phyloP scores from a whole-genome alignment of 2,888 invertebrate genomes.

The Pachycephus smyrnensis region DNA sequence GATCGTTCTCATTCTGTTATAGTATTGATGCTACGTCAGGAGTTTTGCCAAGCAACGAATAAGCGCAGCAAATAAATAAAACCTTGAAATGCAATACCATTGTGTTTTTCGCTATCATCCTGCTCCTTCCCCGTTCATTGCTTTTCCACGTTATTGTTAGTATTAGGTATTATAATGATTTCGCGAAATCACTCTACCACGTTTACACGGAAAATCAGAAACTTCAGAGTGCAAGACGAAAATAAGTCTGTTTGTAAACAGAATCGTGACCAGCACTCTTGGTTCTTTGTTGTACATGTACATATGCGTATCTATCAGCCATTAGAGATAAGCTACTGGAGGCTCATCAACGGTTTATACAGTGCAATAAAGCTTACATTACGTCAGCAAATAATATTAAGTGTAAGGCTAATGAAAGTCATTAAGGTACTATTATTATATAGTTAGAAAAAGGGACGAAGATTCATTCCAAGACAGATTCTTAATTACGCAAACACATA shows the following conservation, averaged over 20 bases:
- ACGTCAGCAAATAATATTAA: background rate
- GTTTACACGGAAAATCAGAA: background rate
- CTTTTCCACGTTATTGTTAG: background rate
- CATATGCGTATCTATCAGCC: background rate
- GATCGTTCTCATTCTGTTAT: background rate
- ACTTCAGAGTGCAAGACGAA: background rate
- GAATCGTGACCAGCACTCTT: background rate
- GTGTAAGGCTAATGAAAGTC: background rate
- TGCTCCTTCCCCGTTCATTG: background rate
- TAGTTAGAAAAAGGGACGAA: background rate
- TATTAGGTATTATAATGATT: background rate
- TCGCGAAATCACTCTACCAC: background rate
- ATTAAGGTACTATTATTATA: fast-evolving
- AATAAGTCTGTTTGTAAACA: background rate
- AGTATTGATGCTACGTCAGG: background rate
- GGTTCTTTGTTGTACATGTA: background rate
- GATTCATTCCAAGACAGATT: background rate
- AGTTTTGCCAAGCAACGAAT: background rate
- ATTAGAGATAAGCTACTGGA: background rate
- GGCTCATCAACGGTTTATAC: background rate
- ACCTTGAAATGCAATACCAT: background rate
- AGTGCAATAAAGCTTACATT: background rate
- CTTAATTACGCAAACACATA: background rate
- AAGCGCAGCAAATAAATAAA: background rate
- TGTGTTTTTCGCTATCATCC: background rate